A percentile compares a stretch with the other conserved stretches of the same genome.
Evolutionary conservation across 2,113 vertebrate species (phyloP).

Genomic region (Brachyistius frenatus): DNA sequence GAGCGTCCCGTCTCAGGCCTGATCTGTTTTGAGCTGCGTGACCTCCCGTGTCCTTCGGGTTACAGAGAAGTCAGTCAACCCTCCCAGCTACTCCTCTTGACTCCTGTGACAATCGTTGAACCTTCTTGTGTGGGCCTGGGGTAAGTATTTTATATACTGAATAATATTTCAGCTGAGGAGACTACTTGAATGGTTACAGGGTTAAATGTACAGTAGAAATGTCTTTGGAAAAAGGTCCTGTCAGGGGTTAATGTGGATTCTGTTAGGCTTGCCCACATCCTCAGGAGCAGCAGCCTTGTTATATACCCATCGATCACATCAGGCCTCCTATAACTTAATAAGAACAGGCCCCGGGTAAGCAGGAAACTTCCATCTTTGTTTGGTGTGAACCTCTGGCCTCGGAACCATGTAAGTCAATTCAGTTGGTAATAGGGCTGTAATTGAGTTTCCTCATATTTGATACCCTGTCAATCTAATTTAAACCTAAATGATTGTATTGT

Average conservation of each 20-base stretch:
- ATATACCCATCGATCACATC: conserved; percentile 61
- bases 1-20: conserved; percentile 65
- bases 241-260: conserved; percentile 26
- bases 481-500: conserved; percentile 73
- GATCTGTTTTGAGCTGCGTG: conserved; percentile 61
- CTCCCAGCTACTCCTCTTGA: neutral
- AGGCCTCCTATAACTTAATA: conserved; percentile 64
- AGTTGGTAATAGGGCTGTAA: conserved; percentile 68
- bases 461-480: conserved; percentile 79
- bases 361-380: conserved; percentile 65
- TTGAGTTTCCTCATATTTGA: conserved; percentile 77
- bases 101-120: conserved; percentile 10
- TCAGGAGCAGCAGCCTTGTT: conserved; percentile 29
- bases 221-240: neutral
- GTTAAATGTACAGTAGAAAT: conserved; percentile 20
- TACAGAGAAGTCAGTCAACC: conserved; percentile 38
- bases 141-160: conserved; percentile 20
- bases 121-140: conserved; percentile 46
- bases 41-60: conserved; percentile 48
- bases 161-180: conserved; percentile 2
- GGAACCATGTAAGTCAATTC: conserved; percentile 66
- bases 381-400: conserved; percentile 68
- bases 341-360: conserved; percentile 42
- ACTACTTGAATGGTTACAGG: conserved; percentile 14
- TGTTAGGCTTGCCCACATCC: conserved; percentile 31